A percentile compares a stretch with the other conserved stretches of the same genome.
phyloP scores from a whole-genome alignment of 2,113 vertebrate species.

The Sialia sialis region DNA sequence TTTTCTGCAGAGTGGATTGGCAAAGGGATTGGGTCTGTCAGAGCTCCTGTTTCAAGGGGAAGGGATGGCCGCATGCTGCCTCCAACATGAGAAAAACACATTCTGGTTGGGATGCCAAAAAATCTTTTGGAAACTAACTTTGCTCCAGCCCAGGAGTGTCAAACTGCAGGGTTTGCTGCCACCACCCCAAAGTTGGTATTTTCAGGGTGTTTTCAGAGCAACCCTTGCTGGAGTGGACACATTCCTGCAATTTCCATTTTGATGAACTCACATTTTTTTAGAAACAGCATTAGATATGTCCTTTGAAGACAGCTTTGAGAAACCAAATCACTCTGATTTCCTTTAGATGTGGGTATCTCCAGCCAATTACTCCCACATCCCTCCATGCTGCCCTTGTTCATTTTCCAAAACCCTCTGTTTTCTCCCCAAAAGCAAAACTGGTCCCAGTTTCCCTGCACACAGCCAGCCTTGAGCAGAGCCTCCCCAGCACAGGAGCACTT shows the following conservation, averaged over 20 bases:
- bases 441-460: not conserved
- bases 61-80: rapidly evolving
- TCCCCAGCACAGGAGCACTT: not conserved
- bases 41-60: not conserved
- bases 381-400: not conserved
- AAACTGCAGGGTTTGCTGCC: not conserved
- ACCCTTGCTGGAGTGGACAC: not conserved
- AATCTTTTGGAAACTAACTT: not conserved
- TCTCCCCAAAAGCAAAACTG: not conserved
- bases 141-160: not conserved
- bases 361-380: rapidly evolving
- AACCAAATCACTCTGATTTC: not conserved
- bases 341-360: not conserved
- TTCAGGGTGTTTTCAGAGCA: not conserved
- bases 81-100: not conserved
- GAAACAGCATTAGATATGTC: not conserved
- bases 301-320: not conserved
- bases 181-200: rapidly evolving
- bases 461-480: not conserved
- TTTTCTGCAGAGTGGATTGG: not conserved
- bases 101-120: not conserved
- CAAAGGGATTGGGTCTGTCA: not conserved
- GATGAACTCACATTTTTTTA: not conserved
- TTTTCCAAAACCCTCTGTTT: not conserved
- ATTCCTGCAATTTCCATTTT: not conserved